These are phyloP conservation scores for Aplodontia rufa DNA, from an alignment of 2,113 vertebrate genomes.

Conservation along the genomic window DNA sequence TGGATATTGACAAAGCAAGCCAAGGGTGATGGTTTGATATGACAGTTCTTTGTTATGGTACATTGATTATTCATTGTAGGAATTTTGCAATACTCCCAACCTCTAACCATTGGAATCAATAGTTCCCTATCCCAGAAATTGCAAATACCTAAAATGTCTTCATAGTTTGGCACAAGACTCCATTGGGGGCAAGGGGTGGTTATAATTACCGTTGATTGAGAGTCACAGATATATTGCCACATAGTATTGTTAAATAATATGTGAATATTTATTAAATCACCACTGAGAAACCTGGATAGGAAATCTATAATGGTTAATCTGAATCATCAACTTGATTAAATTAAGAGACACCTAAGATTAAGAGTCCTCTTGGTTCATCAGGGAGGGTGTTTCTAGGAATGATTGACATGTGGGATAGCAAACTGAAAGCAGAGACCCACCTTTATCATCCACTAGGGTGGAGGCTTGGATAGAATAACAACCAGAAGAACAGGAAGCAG, in stretches of 20 bases:
- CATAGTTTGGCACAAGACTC: neutral
- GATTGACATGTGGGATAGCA: too few relatives aligned
- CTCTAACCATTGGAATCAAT: neutral
- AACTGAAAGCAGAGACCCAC: too few relatives aligned
- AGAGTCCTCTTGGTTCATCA: too few relatives aligned
- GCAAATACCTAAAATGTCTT: neutral
- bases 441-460: too few relatives aligned
- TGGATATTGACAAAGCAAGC: too few relatives aligned
- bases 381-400: too few relatives aligned
- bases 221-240: neutral
- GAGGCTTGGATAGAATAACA: too few relatives aligned
- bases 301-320: too few relatives aligned
- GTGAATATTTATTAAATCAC: neutral
- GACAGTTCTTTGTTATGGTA: neutral
- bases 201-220: neutral
- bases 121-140: neutral
- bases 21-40: too few relatives aligned
- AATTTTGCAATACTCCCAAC: neutral
- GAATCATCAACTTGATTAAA: too few relatives aligned
- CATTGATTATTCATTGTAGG: neutral
- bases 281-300: neutral
- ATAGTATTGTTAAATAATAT: neutral
- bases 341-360: too few relatives aligned
- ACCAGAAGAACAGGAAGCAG: too few relatives aligned
- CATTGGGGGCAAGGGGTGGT: rapidly evolving